These are phyloP conservation scores for Thysanoteuthis rhombus DNA, from an alignment of 2,888 invertebrate species.

Conservation along the genomic window DNA sequence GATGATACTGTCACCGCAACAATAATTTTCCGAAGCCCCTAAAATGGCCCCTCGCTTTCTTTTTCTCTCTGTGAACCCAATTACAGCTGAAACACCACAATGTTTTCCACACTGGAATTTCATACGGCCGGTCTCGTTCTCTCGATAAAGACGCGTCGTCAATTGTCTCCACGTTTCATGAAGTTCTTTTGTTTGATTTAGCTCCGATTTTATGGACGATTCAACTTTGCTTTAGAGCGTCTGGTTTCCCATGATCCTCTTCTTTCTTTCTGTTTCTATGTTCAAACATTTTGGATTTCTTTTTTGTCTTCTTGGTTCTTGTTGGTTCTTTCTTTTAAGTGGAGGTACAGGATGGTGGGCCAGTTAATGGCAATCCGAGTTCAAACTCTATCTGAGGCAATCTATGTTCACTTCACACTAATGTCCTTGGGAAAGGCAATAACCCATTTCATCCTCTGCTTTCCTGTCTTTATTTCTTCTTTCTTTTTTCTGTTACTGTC, in stretches of 20 bases:
- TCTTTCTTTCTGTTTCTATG: neutral
- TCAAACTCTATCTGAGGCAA: too few species aligned
- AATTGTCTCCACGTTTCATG: neutral
- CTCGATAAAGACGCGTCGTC: neutral
- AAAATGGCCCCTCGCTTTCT: neutral
- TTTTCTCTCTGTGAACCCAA: neutral
- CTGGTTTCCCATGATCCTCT: neutral
- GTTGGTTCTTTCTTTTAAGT: too few species aligned
- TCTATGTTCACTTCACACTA: too few species aligned
- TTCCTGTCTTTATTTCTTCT: too few species aligned
- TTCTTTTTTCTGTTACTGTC: neutral
- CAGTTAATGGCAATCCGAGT: too few species aligned
- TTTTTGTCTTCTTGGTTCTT: too few species aligned
- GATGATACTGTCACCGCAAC: neutral
- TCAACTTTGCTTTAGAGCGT: neutral
- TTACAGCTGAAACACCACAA: neutral
- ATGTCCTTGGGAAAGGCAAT: too few species aligned
- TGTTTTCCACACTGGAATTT: neutral
- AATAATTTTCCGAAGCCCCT: neutral
- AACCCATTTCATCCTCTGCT: too few species aligned
- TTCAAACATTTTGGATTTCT: too few species aligned
- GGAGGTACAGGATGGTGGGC: too few species aligned
- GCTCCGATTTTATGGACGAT: neutral
- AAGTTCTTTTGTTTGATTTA: neutral
- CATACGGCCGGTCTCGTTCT: neutral